Conservation (phyloP, 2,113 vertebrate genomes). For the Coregonus clupeaformis region DNA sequence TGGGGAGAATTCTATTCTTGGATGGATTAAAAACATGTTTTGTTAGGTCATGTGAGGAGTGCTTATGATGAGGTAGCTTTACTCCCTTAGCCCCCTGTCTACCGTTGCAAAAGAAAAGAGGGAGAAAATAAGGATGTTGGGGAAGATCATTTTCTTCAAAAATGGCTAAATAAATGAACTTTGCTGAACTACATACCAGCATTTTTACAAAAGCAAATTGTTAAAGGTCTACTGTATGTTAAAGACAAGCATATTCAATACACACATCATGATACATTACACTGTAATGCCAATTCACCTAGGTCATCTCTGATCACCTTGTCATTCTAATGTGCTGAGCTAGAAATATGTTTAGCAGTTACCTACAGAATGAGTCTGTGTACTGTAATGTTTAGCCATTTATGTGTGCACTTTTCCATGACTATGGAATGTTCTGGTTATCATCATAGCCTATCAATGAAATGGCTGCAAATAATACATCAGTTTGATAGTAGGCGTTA, state of each 20-base stretch:
- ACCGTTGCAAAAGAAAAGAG: not conserved
- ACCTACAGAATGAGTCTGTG: slow-evolving; percentile 5
- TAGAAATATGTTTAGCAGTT: not conserved
- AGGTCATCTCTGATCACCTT: slow-evolving; percentile 15
- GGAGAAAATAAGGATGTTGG: not conserved
- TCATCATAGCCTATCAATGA: slow-evolving; percentile 11
- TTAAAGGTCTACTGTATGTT: no score
- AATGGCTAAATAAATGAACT: no score
- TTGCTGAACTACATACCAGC: no score
- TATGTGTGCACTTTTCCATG: not conserved
- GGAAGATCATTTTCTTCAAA: no score
- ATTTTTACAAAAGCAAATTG: no score
- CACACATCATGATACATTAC: no score
- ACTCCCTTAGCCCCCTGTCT: slow-evolving; percentile 9
- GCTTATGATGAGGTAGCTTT: slow-evolving; percentile 16
- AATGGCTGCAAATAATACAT: slow-evolving; percentile 17
- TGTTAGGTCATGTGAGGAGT: slow-evolving; percentile 19
- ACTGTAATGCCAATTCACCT: slow-evolving; percentile 15
- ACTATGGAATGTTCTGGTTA: not conserved
- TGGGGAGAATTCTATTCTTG: slow-evolving; percentile 46
- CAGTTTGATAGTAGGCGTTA: slow-evolving; percentile 2
- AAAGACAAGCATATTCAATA: no score
- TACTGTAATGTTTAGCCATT: not conserved
- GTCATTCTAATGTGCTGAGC: not conserved
- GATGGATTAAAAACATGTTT: slow-evolving; percentile 16